phyloP scores from a whole-genome alignment of 2,797 vertebrate genomes.

The Toxotes lorentzi region DNA sequence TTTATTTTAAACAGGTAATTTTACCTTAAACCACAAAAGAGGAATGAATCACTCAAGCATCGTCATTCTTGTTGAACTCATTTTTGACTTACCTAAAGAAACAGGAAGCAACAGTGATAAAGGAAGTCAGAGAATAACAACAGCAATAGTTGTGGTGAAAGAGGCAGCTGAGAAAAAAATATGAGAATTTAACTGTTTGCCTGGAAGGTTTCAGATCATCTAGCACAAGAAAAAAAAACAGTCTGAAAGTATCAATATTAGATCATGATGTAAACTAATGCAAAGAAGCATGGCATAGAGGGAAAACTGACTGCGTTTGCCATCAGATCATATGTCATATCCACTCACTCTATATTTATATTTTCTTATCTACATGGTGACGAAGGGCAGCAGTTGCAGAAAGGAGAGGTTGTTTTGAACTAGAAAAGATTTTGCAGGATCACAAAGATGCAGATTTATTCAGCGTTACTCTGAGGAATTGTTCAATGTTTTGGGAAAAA shows the following conservation, averaged over 20 bases:
- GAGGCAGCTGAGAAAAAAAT: constrained; percentile 38
- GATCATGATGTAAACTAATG: constrained; percentile 25
- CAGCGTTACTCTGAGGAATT: background rate
- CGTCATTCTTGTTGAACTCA: background rate
- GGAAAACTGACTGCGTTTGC: constrained; percentile 5
- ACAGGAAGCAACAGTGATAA: constrained; percentile 71
- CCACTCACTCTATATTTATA: background rate
- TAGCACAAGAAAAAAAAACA: constrained; percentile 2
- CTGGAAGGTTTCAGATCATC: constrained; percentile 12
- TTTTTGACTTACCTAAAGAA: constrained; percentile 27
- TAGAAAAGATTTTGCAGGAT: constrained; percentile 1
- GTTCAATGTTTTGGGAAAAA: too few species aligned
- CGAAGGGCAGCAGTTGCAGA: background rate
- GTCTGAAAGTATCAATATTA: constrained; percentile 18
- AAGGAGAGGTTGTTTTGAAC: background rate
- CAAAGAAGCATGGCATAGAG: background rate
- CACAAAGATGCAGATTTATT: background rate
- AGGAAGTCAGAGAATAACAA: constrained; percentile 70
- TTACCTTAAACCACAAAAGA: constrained; percentile 20
- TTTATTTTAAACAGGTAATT: constrained; percentile 4
- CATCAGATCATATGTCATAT: constrained; percentile 17
- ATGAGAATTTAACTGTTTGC: constrained; percentile 32
- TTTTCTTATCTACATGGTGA: background rate
- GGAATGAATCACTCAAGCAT: constrained; percentile 19
- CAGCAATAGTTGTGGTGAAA: constrained; percentile 59